phyloP scores from a whole-genome alignment of 2,113 vertebrate genomes.

The Odontophorus gujanensis region DNA sequence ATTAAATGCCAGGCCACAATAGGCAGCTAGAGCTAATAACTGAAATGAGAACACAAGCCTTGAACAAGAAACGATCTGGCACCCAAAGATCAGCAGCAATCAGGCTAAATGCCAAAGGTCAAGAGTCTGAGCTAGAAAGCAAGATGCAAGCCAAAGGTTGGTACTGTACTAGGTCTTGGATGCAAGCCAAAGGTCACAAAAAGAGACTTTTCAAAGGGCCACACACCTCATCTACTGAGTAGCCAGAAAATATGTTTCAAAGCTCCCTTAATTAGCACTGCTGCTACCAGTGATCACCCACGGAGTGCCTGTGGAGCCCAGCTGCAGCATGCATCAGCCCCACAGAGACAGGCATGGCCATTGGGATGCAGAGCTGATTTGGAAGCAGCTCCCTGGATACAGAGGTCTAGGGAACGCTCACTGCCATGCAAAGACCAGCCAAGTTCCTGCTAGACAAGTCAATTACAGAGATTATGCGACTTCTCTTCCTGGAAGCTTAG shows the following conservation, averaged over 20 bases:
- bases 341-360: neutral
- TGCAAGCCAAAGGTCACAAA: neutral
- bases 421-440: neutral
- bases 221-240: neutral
- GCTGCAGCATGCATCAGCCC: neutral
- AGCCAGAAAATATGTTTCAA: neutral
- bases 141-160: neutral
- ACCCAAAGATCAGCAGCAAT: neutral
- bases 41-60: neutral
- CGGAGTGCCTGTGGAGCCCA: neutral
- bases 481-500: neutral
- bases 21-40: neutral
- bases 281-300: neutral
- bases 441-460: neutral
- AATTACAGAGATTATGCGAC: neutral
- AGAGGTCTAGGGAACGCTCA: neutral
- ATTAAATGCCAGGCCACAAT: neutral
- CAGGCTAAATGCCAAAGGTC: constrained; percentile 12
- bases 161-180: neutral
- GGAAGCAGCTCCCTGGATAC: neutral
- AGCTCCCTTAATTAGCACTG: neutral
- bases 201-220: constrained; percentile 4
- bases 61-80: neutral
- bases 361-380: too few species aligned
- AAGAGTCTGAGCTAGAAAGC: neutral